Percentiles rank a stretch among this genome's conserved stretches.
Evolutionary conservation across 2,113 vertebrate genomes (phyloP).

Genomic region (Myanophis thanlyinensis): DNA sequence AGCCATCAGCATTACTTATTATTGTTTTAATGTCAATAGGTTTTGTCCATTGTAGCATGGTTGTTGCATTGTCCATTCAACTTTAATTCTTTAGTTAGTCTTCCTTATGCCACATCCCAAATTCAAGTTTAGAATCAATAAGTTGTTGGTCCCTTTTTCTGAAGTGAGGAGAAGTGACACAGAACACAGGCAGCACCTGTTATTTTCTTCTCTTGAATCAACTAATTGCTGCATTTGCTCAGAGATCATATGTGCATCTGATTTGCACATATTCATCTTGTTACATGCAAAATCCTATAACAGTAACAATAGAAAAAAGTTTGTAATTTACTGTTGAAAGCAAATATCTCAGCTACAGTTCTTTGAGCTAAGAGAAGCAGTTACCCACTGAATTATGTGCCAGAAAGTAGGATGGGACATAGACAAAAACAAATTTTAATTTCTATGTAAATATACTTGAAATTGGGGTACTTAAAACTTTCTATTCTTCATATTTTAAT

Average conservation of each 20-base stretch:
- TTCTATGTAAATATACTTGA: not conserved
- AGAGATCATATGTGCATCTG: not conserved
- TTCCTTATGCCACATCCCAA: not conserved
- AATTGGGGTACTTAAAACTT: not conserved
- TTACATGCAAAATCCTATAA: not conserved
- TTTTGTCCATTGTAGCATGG: not conserved
- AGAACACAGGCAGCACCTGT: not conserved
- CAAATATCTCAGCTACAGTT: not conserved
- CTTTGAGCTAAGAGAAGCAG: not conserved
- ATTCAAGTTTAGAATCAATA: not conserved
- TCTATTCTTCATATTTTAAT: not conserved
- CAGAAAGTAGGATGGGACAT: not conserved
- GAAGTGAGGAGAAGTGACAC: not conserved
- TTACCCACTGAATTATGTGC: not conserved
- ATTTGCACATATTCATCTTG: not conserved
- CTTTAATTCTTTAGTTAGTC: not conserved
- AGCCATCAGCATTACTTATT: not conserved
- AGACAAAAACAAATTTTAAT: not conserved
- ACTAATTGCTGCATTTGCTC: not conserved
- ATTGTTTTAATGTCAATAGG: not conserved
- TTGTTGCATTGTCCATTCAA: not conserved
- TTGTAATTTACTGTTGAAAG: not conserved
- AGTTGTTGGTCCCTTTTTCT: not conserved
- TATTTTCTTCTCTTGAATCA: not conserved
- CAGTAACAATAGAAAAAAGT: not conserved